Evolutionary conservation across 2,113 vertebrate species (phyloP).

Genomic region (Piprites chloris): DNA sequence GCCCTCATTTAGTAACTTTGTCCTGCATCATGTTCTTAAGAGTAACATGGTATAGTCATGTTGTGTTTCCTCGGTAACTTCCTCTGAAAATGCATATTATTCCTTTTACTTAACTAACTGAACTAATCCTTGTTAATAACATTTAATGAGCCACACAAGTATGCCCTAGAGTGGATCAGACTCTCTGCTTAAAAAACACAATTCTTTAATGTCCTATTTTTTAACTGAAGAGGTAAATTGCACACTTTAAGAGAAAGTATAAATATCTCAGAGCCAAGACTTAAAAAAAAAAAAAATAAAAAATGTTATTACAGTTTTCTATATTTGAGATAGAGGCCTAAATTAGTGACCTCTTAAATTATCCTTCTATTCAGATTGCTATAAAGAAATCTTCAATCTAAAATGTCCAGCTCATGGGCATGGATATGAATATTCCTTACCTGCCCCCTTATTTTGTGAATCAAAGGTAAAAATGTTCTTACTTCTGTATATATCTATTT

Average conservation of each 20-base stretch:
- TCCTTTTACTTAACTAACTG: not conserved
- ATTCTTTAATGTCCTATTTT: not conserved
- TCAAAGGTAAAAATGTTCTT: not conserved
- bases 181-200: not conserved
- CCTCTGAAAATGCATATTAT: not conserved
- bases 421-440: not conserved
- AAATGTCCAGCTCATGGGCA: not conserved
- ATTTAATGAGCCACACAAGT: not conserved
- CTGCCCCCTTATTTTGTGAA: not conserved
- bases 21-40: not conserved
- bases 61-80: not conserved
- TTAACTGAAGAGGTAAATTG: not conserved
- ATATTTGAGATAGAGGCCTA: not conserved
- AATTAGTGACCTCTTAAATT: not conserved
- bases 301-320: not conserved
- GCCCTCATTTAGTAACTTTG: not conserved
- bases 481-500: not conserved
- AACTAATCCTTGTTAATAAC: conserved; percentile 19
- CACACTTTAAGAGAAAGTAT: not conserved
- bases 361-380: not conserved
- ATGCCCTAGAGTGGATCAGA: not conserved
- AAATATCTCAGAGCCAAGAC: not conserved
- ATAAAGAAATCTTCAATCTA: not conserved
- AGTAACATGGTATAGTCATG: not conserved
- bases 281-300: not conserved